These are phyloP conservation scores for Zaprionus bogoriensis DNA, from an alignment of 2,888 invertebrate species.

Conservation along the genomic window DNA sequence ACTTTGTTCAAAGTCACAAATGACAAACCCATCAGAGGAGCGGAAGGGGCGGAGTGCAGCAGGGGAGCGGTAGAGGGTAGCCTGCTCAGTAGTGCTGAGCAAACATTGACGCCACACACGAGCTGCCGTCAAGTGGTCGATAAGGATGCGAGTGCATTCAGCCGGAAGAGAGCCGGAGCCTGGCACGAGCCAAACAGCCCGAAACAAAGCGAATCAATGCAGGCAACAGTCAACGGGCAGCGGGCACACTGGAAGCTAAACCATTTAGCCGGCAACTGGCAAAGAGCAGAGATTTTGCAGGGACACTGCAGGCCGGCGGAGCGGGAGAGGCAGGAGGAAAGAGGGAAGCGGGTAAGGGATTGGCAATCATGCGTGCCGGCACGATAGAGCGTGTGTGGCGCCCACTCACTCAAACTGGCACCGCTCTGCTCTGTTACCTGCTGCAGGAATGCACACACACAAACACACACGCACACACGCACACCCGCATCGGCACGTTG, in stretches of 20 bases:
- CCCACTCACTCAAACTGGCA: too few species aligned
- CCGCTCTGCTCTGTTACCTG: background rate
- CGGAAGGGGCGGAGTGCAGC: background rate
- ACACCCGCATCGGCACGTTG: background rate
- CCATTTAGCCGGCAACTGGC: conserved; percentile 30
- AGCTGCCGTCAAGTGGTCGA: conserved; percentile 16
- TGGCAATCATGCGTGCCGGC: conserved; percentile 34
- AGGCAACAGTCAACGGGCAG: too few species aligned
- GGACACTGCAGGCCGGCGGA: too few species aligned
- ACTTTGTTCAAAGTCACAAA: background rate
- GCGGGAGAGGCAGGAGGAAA: background rate
- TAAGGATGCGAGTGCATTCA: conserved; percentile 26
- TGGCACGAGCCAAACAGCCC: conserved; percentile 3
- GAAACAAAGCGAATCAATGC: conserved; percentile 38
- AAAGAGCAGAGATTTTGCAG: too few species aligned
- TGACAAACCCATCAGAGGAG: too few species aligned
- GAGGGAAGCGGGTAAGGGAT: background rate
- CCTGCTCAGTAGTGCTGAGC: background rate
- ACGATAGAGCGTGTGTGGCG: conserved; percentile 20
- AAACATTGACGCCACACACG: conserved; percentile 15
- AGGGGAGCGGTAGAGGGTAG: background rate
- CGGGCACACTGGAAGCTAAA: conserved; percentile 20
- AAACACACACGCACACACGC: background rate
- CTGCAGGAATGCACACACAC: background rate
- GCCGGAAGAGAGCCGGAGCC: conserved; percentile 18